phyloP scores from a whole-genome alignment of 2,113 vertebrate species.

The Cephalopterus ornatus region DNA sequence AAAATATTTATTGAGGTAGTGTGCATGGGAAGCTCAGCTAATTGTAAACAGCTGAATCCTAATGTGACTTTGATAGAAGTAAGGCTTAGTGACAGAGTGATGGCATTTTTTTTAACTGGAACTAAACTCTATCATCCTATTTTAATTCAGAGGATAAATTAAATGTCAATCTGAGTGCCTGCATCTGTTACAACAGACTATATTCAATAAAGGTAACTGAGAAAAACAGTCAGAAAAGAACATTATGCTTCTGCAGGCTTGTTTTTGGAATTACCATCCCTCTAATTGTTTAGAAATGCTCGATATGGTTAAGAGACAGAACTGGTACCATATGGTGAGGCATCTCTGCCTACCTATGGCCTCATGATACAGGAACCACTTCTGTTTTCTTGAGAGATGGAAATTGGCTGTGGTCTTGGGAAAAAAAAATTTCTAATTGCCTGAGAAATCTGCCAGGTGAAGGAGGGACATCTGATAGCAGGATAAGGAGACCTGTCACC shows the following conservation, averaged over 20 bases:
- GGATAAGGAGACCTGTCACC: neutral
- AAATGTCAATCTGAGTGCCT: constrained; percentile 11
- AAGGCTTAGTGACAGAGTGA: constrained; percentile 25
- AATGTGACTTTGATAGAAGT: constrained; percentile 37
- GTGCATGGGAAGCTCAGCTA: constrained; percentile 13
- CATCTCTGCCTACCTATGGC: neutral
- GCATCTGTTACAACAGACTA: constrained; percentile 17
- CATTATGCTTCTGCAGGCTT: neutral
- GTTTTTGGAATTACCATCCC: neutral
- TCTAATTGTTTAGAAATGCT: neutral
- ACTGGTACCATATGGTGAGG: neutral
- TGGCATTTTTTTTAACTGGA: constrained; percentile 12
- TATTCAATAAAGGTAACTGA: neutral
- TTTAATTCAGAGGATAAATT: constrained; percentile 50
- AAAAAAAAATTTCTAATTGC: neutral
- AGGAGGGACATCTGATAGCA: neutral
- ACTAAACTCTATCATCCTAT: constrained; percentile 13
- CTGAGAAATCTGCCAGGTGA: neutral
- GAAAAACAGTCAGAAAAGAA: constrained; percentile 26
- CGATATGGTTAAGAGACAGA: neutral
- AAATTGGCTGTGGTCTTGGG: neutral
- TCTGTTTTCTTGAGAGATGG: neutral
- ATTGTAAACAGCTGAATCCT: constrained; percentile 57
- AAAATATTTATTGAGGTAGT: constrained; percentile 7
- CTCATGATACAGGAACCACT: neutral